Percentiles rank a stretch among this genome's conserved stretches.
phyloP scores from a whole-genome alignment of 2,797 vertebrate genomes.

The Rhabdomys pumilio region DNA sequence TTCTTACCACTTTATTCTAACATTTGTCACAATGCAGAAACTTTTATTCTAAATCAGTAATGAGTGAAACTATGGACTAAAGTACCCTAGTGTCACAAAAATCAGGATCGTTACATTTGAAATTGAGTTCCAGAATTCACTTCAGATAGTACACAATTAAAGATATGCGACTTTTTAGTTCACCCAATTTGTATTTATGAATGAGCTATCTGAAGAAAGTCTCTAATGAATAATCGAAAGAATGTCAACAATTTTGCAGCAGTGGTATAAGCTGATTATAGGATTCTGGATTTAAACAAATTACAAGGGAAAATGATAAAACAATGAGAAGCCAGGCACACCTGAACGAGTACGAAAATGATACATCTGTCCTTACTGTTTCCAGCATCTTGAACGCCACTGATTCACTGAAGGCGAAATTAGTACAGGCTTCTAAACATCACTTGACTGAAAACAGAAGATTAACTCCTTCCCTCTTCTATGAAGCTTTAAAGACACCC shows the following conservation, averaged over 20 bases:
- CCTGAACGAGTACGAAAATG: conserved; percentile 60
- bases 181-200: not conserved
- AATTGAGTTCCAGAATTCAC: not conserved
- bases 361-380: conserved; percentile 61
- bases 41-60: not conserved
- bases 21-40: not conserved
- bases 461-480: conserved; percentile 16
- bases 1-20: not conserved
- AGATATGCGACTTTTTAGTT: not conserved
- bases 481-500: not conserved
- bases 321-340: conserved; percentile 61
- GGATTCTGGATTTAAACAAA: conserved; percentile 72
- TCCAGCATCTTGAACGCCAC: conserved; percentile 35
- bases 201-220: conserved; percentile 30
- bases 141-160: conserved; percentile 36
- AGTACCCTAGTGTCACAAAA: not conserved
- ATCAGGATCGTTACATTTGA: not conserved
- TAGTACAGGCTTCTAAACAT: conserved; percentile 35
- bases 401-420: conserved; percentile 39
- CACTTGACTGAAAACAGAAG: conserved; percentile 26
- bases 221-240: conserved; percentile 22
- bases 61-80: not conserved
- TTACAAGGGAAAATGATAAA: conserved; percentile 62
- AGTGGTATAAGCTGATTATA: conserved; percentile 2
- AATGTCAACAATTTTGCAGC: conserved; percentile 12